Percentiles rank a stretch among this genome's conserved stretches.
Evolutionary conservation across 1,140 invertebrate genomes (phyloP).

Genomic region (Psilanteris sp.): DNA sequence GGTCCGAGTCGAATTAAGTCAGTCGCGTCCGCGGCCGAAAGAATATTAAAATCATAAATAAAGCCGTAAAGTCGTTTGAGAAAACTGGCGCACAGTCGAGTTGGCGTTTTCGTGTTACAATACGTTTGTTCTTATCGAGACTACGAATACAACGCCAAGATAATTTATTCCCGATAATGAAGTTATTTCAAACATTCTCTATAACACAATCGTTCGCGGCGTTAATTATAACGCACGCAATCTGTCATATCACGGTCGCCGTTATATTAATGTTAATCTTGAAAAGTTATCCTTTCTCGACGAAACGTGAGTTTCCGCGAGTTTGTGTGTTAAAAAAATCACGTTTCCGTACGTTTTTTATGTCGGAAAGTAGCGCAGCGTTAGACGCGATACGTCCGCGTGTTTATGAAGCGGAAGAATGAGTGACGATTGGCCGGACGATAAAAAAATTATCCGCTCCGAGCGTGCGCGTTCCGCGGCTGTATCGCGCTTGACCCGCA

Average conservation of each 20-base stretch:
- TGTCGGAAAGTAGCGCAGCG: constrained; percentile 10
- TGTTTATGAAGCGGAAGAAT: constrained; percentile 44
- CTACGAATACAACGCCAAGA: constrained; percentile 17
- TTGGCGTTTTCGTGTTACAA: constrained; percentile 2
- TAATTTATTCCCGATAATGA: constrained; percentile 21
- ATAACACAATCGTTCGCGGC: constrained; percentile 15
- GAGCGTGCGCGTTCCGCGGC: constrained; percentile 49
- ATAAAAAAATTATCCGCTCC: constrained; percentile 56
- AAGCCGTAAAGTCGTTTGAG: no score
- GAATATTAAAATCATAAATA: no score
- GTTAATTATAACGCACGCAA: constrained; percentile 35
- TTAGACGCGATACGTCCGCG: constrained; percentile 14
- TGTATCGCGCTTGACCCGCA: constrained; percentile 53
- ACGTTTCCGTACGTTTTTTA: no score
- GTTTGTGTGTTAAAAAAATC: no score
- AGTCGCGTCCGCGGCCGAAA: no score
- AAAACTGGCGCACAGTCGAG: no score
- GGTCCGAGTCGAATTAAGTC: no score
- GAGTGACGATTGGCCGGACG: constrained; percentile 54
- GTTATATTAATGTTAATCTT: constrained; percentile 18
- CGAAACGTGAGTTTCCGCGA: no score
- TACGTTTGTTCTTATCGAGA: constrained; percentile 18
- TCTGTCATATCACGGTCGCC: background rate
- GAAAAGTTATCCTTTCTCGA: no score
- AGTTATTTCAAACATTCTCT: constrained; percentile 20